Percentiles rank a stretch among this genome's conserved stretches.
Conservation (phyloP, 2,797 vertebrate genomes). For the Catamblyrhynchus diadema region DNA sequence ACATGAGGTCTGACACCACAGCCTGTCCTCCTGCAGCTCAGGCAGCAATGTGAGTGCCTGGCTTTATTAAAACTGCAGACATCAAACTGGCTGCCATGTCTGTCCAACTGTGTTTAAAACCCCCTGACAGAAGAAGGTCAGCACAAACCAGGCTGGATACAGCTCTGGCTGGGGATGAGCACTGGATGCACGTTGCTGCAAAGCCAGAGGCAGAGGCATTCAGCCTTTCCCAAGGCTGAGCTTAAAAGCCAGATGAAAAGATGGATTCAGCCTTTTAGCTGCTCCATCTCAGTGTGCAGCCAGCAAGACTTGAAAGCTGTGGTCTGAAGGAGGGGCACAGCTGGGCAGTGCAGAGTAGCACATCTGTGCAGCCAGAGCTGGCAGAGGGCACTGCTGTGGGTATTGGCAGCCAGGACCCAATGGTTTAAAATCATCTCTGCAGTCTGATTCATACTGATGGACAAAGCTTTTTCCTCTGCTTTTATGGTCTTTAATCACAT, state of each 20-base stretch:
- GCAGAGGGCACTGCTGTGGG: neutral
- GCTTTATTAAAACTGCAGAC: neutral
- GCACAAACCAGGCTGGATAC: neutral
- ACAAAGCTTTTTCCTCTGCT: neutral
- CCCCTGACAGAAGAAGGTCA: neutral
- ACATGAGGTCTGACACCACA: neutral
- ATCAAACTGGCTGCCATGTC: neutral
- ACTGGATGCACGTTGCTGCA: accelerated
- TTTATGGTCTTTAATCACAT: neutral
- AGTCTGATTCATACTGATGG: neutral
- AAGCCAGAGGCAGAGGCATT: neutral
- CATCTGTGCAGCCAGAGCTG: neutral
- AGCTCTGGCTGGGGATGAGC: neutral
- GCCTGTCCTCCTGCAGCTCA: neutral
- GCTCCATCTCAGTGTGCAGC: neutral
- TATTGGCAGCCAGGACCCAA: neutral
- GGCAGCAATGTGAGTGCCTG: neutral
- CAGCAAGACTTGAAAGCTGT: neutral
- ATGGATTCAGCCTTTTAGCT: neutral
- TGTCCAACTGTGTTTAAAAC: neutral
- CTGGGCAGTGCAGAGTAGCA: neutral
- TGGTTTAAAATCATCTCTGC: neutral
- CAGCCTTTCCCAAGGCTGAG: neutral
- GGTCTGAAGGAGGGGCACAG: accelerated
- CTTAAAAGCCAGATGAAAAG: neutral